Evolutionary conservation across 2,113 vertebrate genomes (phyloP), one percentile per base, ranked within the genome.

Genomic region (Tympanuchus pallidicinctus): DNA sequence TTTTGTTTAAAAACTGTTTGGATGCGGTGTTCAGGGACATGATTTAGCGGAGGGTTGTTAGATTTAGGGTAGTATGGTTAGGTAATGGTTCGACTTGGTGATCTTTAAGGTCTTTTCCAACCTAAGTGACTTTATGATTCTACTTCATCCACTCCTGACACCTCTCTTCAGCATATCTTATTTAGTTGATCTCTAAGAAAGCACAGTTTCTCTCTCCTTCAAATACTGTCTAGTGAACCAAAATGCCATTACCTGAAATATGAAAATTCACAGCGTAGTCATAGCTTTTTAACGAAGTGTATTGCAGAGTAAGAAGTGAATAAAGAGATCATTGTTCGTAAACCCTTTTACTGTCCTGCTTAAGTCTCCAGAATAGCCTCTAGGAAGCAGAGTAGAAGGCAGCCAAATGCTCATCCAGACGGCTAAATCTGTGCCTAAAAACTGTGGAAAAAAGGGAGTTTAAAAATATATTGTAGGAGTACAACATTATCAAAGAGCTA

Each of bases 351-450:
- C 38, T 3, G 40, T 54, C 27, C 77, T 65, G 10, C 13, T 67
- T 50, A 34, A 42, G 10, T 22, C 30, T 71, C 30, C 30, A 80
- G 56, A 83, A 45, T 21, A 50, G 7, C 54, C 16, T 75, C 3
- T 16, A 50, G 20, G 34, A 82, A 81, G 67, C 7, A 36, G 12
- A 14, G 15, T 34, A 15, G 32, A 70, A 28, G 0, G 19, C 13
- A 48, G n/a, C 10, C n/a, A 76, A 72, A 63, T 27, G 18, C 25
- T 36, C 17, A 66, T 17, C 43, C 0, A 0, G 19, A 57, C 16
- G 3, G 8, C 18, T 61, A 71, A 30, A 32, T 71, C 32, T 38
- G n/a, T 10, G 15, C 48, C 19, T 47, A 34, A 60, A 27, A 6
- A 10, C 1, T 40, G 4, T 24, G 16, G 5, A 4, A 59, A 59